phyloP scores from a whole-genome alignment of 2,113 vertebrate species.

The Stegostoma tigrinum region DNA sequence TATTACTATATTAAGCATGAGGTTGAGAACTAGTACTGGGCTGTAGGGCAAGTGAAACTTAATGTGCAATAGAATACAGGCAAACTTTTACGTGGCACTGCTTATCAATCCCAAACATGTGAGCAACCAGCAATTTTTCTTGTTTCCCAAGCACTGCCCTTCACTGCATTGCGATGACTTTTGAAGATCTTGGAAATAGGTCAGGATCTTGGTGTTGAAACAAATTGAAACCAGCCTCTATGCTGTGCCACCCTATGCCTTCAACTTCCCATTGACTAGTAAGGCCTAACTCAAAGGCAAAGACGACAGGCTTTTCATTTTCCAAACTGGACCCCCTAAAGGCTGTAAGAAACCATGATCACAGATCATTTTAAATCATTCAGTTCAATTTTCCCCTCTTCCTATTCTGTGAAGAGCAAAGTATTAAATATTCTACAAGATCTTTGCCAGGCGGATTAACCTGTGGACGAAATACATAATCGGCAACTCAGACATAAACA shows the following conservation, averaged over 20 bases:
- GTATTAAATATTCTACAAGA: neutral
- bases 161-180: neutral
- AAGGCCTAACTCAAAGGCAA: neutral
- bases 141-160: neutral
- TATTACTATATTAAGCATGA: neutral
- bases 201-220: neutral
- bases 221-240: neutral
- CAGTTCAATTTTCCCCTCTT: neutral
- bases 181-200: neutral
- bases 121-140: neutral
- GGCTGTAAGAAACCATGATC: neutral
- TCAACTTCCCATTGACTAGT: neutral
- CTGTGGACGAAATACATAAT: neutral
- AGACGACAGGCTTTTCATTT: neutral
- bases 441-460: neutral
- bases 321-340: neutral
- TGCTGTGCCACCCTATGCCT: neutral
- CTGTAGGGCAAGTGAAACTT: neutral
- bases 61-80: neutral
- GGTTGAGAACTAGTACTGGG: neutral
- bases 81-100: neutral
- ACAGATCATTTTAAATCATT: neutral
- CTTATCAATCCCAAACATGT: neutral
- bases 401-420: neutral
- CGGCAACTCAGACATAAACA: neutral